Evolutionary conservation across 2,888 invertebrate genomes (phyloP), one percentile per base, ranked within the genome.

Genomic region (Clanis bilineata): DNA sequence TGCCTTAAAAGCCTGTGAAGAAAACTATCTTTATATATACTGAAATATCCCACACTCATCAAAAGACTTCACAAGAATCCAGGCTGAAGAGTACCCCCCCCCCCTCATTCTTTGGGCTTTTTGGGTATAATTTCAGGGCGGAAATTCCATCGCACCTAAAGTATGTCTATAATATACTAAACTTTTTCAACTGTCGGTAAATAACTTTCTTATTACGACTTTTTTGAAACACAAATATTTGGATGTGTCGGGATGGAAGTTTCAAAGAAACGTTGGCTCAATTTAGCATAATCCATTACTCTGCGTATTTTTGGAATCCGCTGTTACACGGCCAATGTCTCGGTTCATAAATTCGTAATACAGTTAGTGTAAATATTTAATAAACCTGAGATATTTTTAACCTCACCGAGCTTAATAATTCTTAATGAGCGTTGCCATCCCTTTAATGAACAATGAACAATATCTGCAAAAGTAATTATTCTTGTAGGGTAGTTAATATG

Each of bases 181-280:
- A 41, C 18, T 45, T 39, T 9, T 39, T 7, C 39, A n/a, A 36
- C 12, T 45, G 39, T 28, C 22, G 9, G 23, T 7, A 32, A 54
- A 55, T 21, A 44, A 58, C 47, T 58, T 58, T 41, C n/a, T 25
- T 57, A 47, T 57, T 57, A 57, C 45, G 45, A 23, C 36, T 23
- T 38, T 36, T 38, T 41, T 44, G 36, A 15, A 57, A 58, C 39
- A 51, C 28, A 58, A 58, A 51, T 47, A 28, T 47, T 58, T 51
- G 23, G 47, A 39, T 51, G 47, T 51, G 25, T 9, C 10, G 23
- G 36, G 47, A 57, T 57, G 23, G 38, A 51, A 58, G 47, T 39
- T 58, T 57, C 15, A 39, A 51, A 41, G 58, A 58, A 51, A 39
- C 60, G 57, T 58, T 59, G 63, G 64, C 51, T 51, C 32, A 18